A percentile compares a stretch with the other conserved stretches of the same genome.
Conservation (phyloP, 2,113 vertebrate species). For the Tringa solitaria region DNA sequence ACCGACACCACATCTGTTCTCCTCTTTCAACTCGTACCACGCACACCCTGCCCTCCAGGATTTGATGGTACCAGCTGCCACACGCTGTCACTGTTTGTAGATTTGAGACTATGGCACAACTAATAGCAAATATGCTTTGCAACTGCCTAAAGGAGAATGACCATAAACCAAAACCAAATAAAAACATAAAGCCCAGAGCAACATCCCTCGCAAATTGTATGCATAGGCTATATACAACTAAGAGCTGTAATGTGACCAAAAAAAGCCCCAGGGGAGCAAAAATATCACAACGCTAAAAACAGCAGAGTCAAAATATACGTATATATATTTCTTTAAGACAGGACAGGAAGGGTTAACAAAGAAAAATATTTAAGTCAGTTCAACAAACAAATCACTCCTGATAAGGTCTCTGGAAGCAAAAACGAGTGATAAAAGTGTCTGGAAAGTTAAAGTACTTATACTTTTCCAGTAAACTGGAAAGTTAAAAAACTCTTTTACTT, state of each 20-base stretch:
- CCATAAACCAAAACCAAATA: not conserved
- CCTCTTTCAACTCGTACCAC: not conserved
- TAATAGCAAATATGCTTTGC: not conserved
- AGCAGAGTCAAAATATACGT: not conserved
- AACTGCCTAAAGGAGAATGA: not conserved
- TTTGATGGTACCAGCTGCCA: not conserved
- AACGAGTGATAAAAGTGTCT: not conserved
- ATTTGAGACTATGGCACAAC: not conserved
- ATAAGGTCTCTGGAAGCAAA: not conserved
- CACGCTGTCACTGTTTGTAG: not conserved
- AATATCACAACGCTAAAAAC: not conserved
- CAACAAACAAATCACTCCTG: not conserved
- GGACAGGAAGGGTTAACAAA: not conserved
- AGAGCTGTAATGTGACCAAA: not conserved
- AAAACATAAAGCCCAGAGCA: not conserved
- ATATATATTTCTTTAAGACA: not conserved
- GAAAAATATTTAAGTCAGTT: not conserved
- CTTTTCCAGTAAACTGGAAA: not conserved
- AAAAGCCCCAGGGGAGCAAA: not conserved
- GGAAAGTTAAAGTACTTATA: not conserved
- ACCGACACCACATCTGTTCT: not conserved
- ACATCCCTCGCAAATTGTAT: not conserved
- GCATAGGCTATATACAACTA: not conserved
- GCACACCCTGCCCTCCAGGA: not conserved
- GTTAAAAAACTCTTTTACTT: not conserved